Conservation (phyloP, 2,797 vertebrate species). For the Miichthys miiuy region DNA sequence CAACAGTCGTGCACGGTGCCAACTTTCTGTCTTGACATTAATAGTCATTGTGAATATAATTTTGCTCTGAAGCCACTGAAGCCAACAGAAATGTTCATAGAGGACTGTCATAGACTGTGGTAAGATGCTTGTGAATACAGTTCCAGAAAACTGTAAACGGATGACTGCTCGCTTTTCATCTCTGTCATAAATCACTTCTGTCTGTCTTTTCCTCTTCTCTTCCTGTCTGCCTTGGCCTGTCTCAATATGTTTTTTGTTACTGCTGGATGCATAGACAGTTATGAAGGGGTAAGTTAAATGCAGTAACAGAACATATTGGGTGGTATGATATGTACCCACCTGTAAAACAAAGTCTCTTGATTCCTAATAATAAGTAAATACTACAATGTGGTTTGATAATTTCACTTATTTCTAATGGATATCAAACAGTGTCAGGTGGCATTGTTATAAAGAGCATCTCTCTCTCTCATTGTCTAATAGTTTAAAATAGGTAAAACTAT, state of each 20-base stretch:
- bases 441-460: not conserved
- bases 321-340: not conserved
- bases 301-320: not conserved
- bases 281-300: not conserved
- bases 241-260: slow-evolving; percentile 4
- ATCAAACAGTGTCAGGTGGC: not conserved
- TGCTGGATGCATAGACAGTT: not conserved
- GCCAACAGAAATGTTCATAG: slow-evolving; percentile 23
- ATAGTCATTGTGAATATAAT: slow-evolving; percentile 35
- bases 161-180: slow-evolving; percentile 31
- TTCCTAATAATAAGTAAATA: not conserved
- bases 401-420: not conserved
- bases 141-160: slow-evolving; percentile 34
- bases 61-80: slow-evolving; percentile 12
- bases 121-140: slow-evolving; percentile 15
- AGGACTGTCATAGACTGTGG: slow-evolving; percentile 14
- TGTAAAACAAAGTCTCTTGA: not conserved
- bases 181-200: slow-evolving; percentile 18
- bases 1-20: not conserved
- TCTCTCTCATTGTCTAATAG: not conserved
- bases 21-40: slow-evolving; percentile 29
- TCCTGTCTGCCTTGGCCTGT: not conserved
- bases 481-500: not conserved
- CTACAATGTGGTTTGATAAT: not conserved
- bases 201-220: slow-evolving; percentile 1